phyloP scores from a whole-genome alignment of 2,888 invertebrate species.

The Cerceris rybyensis region DNA sequence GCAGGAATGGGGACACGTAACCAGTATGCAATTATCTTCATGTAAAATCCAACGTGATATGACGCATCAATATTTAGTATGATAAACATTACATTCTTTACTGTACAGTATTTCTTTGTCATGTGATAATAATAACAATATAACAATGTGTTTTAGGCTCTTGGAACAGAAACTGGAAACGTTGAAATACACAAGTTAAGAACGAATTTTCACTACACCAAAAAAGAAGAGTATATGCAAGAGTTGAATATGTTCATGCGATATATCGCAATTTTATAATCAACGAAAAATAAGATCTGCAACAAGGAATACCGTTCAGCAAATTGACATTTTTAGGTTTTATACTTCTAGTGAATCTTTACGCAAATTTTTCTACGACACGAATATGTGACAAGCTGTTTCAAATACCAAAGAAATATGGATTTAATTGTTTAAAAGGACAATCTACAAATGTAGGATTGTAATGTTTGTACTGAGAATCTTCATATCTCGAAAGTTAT shows the following conservation, averaged over 20 bases:
- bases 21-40: slow-evolving; percentile 81
- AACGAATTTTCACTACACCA: slow-evolving; percentile 79
- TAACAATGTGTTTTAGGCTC: slow-evolving; percentile 79
- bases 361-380: neutral
- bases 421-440: neutral
- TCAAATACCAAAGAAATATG: neutral
- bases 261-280: slow-evolving; percentile 80
- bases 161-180: slow-evolving; percentile 81
- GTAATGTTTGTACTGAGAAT: no score
- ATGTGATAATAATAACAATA: slow-evolving; percentile 2
- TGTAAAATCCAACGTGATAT: slow-evolving; percentile 74
- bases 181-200: slow-evolving; percentile 82
- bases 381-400: neutral
- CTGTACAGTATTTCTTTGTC: neutral
- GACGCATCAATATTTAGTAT: slow-evolving; percentile 82
- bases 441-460: neutral
- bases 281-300: neutral
- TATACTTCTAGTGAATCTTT: slow-evolving; percentile 41
- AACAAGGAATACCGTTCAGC: neutral
- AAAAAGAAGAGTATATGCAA: slow-evolving; percentile 76
- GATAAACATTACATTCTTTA: slow-evolving; percentile 37
- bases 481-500: no score
- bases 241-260: slow-evolving; percentile 82
- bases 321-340: slow-evolving; percentile 35
- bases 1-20: slow-evolving; percentile 78